These are phyloP conservation scores for Trichonephila inaurata DNA, from an alignment of 1,140 invertebrate genomes.

Conservation along the genomic window DNA sequence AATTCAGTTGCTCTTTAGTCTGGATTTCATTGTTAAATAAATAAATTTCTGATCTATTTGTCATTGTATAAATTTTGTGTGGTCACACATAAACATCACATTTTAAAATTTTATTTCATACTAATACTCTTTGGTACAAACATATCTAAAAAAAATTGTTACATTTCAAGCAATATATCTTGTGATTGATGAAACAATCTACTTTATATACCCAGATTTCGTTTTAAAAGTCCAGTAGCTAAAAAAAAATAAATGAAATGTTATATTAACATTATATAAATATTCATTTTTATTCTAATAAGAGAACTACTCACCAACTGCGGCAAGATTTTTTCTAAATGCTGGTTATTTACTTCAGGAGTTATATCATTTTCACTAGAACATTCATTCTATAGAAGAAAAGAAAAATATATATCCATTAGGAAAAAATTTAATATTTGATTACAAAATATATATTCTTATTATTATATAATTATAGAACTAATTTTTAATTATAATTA, in stretches of 20 bases:
- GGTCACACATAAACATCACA: not conserved
- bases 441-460: too few species aligned
- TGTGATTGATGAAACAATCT: not conserved
- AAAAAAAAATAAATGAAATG: not conserved
- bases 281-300: not conserved
- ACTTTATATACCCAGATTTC: not conserved
- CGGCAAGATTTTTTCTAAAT: conserved; percentile 71
- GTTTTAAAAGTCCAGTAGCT: conserved; percentile 57
- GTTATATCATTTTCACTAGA: not conserved
- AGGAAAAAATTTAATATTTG: too few species aligned
- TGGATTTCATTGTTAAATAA: conserved; percentile 47
- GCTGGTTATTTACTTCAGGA: conserved; percentile 39
- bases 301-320: conserved; percentile 42
- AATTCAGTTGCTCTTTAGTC: conserved; percentile 34
- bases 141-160: too few species aligned
- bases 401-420: too few species aligned
- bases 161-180: not conserved
- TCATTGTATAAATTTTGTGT: not conserved
- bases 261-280: not conserved
- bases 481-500: too few species aligned
- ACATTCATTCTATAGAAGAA: conserved; percentile 36
- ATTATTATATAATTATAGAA: too few species aligned
- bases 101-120: too few species aligned
- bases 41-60: conserved; percentile 30
- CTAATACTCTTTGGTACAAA: too few species aligned